Conservation (phyloP, 2,797 vertebrate species). For the Tachyglossus aculeatus region DNA sequence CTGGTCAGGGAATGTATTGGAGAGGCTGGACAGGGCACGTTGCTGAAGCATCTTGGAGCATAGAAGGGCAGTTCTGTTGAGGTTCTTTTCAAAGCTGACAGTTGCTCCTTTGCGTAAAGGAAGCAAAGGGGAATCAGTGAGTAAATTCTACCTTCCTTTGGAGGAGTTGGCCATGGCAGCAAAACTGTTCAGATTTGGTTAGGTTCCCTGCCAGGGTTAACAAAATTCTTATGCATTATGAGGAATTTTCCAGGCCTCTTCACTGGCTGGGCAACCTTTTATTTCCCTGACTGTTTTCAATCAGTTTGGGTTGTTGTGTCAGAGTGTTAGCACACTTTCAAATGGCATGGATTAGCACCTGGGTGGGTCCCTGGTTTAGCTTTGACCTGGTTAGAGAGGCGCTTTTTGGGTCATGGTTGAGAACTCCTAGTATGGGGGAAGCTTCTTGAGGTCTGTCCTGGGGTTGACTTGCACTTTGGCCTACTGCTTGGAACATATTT, state of each 20-base stretch:
- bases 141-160: too few species aligned
- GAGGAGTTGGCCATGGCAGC: too few species aligned
- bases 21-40: too few species aligned
- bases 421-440: neutral
- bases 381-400: neutral
- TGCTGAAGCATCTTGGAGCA: too few species aligned
- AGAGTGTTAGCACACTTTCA: neutral
- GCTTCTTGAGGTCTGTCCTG: neutral
- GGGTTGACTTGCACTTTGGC: neutral
- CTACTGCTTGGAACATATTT: neutral
- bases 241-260: neutral
- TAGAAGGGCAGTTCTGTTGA: too few species aligned
- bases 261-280: neutral
- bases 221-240: neutral
- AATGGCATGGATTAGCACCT: neutral
- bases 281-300: too few species aligned
- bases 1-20: too few species aligned
- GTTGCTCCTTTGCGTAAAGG: too few species aligned
- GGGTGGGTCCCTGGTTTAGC: neutral
- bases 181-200: too few species aligned
- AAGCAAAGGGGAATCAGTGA: too few species aligned
- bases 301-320: neutral
- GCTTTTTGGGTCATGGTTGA: neutral
- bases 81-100: too few species aligned
- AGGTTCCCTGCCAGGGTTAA: too few species aligned